These are phyloP conservation scores for Anabas testudineus DNA, from an alignment of 2,797 vertebrate genomes.

Conservation along the genomic window DNA sequence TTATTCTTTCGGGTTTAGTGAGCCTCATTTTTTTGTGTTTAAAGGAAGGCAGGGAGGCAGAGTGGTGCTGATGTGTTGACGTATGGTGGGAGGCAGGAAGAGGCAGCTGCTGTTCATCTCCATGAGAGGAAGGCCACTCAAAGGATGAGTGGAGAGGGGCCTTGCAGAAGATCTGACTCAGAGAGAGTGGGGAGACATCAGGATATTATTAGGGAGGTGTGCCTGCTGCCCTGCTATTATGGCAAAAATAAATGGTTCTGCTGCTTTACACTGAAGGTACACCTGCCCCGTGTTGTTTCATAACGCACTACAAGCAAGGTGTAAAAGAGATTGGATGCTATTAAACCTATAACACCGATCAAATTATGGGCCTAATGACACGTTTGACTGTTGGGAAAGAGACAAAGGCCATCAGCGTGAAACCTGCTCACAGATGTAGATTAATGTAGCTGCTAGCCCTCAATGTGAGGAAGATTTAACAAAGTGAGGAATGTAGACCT, in stretches of 20 bases:
- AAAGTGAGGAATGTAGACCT: background rate
- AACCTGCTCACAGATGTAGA: constrained; percentile 1
- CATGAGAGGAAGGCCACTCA: constrained; percentile 67
- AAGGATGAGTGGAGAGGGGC: constrained; percentile 71
- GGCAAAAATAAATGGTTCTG: constrained; percentile 65
- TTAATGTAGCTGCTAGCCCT: background rate
- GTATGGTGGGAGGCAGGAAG: constrained; percentile 72
- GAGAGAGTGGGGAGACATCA: constrained; percentile 72
- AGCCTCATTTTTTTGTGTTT: constrained; percentile 48
- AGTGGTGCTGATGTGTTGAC: constrained; percentile 63
- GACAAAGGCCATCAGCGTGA: constrained; percentile 10
- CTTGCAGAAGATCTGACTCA: constrained; percentile 77
- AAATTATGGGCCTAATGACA: constrained; percentile 29
- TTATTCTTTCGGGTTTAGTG: constrained; percentile 50
- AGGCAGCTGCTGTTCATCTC: constrained; percentile 74
- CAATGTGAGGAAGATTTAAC: background rate
- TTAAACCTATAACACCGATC: constrained; percentile 35
- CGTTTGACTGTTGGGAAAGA: constrained; percentile 9
- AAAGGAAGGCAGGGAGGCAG: constrained; percentile 55
- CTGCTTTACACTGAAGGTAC: constrained; percentile 39
- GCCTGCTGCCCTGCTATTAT: constrained; percentile 68
- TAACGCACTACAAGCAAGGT: constrained; percentile 24
- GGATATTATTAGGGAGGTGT: constrained; percentile 80
- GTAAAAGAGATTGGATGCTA: constrained; percentile 7
- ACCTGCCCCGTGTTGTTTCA: constrained; percentile 43